Conservation (phyloP, 2,888 invertebrate genomes). For the Metallyticus violacea region DNA sequence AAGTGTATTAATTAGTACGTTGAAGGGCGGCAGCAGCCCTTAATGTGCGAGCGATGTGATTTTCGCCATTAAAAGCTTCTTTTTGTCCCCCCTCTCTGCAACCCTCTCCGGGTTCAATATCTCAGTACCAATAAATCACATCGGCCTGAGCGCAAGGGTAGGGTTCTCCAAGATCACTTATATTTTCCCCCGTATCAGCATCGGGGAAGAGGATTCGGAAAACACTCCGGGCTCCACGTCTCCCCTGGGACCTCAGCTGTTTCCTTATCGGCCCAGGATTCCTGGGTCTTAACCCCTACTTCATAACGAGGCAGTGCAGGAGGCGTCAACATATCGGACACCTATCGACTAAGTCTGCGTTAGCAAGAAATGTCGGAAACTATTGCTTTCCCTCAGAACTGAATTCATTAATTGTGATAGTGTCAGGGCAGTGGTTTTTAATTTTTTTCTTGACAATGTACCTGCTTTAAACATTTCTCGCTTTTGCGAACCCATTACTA, state of each 20-base stretch:
- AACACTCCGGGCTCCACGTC: background rate
- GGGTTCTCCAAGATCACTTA: background rate
- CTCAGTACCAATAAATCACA: slow-evolving; percentile 32
- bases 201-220: background rate
- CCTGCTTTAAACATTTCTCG: no score
- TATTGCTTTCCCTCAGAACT: no score
- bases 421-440: no score
- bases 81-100: slow-evolving; percentile 17
- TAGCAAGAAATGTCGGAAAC: no score
- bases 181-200: background rate
- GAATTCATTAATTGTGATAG: no score
- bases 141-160: slow-evolving; percentile 11
- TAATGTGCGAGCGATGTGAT: slow-evolving; percentile 32
- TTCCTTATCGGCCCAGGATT: background rate
- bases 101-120: slow-evolving; percentile 22
- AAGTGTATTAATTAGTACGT: slow-evolving; percentile 49
- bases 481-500: no score
- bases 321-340: background rate
- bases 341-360: no score
- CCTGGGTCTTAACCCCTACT: background rate
- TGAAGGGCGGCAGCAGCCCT: slow-evolving; percentile 19
- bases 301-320: background rate
- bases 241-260: background rate
- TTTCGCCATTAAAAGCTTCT: slow-evolving; percentile 32
- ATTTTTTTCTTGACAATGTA: no score